Evolutionary conservation across 2,888 invertebrate species (phyloP).

Genomic region (Carcina quercana): DNA sequence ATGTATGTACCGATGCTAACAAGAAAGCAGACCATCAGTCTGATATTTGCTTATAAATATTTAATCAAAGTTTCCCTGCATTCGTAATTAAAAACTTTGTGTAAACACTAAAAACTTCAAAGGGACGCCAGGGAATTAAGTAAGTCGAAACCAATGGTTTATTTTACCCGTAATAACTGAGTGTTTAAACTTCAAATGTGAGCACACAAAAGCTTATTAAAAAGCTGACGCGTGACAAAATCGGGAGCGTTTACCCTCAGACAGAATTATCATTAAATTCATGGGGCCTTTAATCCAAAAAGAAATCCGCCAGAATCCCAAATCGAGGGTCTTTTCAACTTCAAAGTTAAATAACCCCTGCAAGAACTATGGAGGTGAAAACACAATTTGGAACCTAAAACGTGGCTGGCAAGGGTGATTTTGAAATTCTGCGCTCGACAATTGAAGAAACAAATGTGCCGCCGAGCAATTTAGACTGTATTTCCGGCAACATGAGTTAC

Average conservation of each 20-base stretch:
- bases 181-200: no score
- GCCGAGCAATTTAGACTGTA: slow-evolving; percentile 71
- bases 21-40: no score
- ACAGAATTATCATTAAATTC: slow-evolving; percentile 71
- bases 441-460: slow-evolving; percentile 63
- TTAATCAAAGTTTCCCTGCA: no score
- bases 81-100: no score
- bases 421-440: slow-evolving; percentile 23
- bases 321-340: slow-evolving; percentile 70
- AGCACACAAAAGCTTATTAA: slow-evolving; percentile 33
- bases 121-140: no score
- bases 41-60: no score
- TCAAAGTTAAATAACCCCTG: slow-evolving; percentile 70
- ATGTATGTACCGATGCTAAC: no score
- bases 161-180: no score
- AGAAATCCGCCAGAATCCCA: slow-evolving; percentile 70
- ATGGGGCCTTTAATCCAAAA: slow-evolving; percentile 71
- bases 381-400: slow-evolving; percentile 31
- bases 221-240: slow-evolving; percentile 50
- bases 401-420: slow-evolving; percentile 30
- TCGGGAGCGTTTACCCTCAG: slow-evolving; percentile 20
- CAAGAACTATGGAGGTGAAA: slow-evolving; percentile 21
- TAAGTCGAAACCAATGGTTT: no score
- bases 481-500: slow-evolving; percentile 73
- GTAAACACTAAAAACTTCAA: no score